These are phyloP conservation scores for Mormyrus lacerda DNA, from an alignment of 2,113 vertebrate species.

Conservation along the genomic window DNA sequence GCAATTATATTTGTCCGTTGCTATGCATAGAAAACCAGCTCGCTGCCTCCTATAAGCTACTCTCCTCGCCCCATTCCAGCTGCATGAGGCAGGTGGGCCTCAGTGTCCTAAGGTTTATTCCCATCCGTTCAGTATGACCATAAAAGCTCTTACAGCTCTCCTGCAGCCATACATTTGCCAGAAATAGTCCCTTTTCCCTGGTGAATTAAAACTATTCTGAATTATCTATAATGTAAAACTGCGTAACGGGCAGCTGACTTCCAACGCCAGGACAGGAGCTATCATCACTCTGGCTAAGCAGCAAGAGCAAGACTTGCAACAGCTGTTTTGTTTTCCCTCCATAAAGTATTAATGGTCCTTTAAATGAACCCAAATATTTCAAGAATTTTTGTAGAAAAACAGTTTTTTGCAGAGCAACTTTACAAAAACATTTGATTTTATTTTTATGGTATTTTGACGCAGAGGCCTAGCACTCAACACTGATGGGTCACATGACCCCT, in stretches of 20 bases:
- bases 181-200: background rate
- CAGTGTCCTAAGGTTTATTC: background rate
- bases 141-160: background rate
- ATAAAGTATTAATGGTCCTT: background rate
- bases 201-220: background rate
- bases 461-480: background rate
- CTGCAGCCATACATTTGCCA: background rate
- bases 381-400: background rate
- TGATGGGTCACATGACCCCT: background rate
- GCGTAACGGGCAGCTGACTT: background rate
- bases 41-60: constrained; percentile 63
- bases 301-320: background rate
- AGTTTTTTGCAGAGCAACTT: background rate
- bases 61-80: constrained; percentile 34
- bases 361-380: background rate
- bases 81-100: background rate
- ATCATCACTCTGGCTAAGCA: background rate
- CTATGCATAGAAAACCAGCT: constrained; percentile 14
- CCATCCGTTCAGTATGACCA: background rate
- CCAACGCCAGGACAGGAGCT: background rate
- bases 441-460: background rate
- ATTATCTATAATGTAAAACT: background rate
- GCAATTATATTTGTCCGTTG: background rate
- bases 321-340: background rate
- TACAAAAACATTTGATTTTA: background rate